These are phyloP conservation scores for Drosophila paracracens DNA, from an alignment of 2,888 invertebrate genomes.

Conservation along the genomic window DNA sequence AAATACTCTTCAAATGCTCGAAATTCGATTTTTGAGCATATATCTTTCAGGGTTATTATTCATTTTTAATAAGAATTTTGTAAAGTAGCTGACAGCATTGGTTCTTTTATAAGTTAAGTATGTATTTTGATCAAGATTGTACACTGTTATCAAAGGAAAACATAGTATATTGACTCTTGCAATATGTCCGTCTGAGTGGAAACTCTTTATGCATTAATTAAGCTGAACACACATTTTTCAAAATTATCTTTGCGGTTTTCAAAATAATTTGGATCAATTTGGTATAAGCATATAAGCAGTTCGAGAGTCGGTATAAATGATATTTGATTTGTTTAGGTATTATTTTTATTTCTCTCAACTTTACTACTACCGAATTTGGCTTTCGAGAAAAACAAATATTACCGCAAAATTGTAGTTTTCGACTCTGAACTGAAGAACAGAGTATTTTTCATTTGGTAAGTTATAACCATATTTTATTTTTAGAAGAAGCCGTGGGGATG, in stretches of 20 bases:
- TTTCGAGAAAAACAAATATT: background rate
- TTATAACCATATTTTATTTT: too few species aligned
- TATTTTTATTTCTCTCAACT: background rate
- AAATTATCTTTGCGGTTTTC: background rate
- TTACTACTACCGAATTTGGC: background rate
- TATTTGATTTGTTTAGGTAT: background rate
- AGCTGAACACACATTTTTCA: background rate
- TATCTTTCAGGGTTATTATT: background rate
- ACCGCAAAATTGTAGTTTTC: background rate
- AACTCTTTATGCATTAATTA: background rate
- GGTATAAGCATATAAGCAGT: background rate
- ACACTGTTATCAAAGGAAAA: background rate
- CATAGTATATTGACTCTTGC: background rate
- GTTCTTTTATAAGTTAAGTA: background rate
- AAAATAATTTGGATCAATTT: background rate
- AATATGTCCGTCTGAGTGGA: background rate
- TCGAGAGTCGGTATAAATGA: background rate
- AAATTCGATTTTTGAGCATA: background rate
- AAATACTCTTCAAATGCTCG: background rate
- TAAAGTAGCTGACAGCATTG: background rate
- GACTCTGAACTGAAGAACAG: background rate
- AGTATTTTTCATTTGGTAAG: background rate
- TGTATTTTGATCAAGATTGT: background rate
- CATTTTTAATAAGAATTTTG: background rate
- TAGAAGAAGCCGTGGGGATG: background rate